Evolutionary conservation across 2,113 vertebrate genomes (phyloP).

Genomic region (Indicator indicator): DNA sequence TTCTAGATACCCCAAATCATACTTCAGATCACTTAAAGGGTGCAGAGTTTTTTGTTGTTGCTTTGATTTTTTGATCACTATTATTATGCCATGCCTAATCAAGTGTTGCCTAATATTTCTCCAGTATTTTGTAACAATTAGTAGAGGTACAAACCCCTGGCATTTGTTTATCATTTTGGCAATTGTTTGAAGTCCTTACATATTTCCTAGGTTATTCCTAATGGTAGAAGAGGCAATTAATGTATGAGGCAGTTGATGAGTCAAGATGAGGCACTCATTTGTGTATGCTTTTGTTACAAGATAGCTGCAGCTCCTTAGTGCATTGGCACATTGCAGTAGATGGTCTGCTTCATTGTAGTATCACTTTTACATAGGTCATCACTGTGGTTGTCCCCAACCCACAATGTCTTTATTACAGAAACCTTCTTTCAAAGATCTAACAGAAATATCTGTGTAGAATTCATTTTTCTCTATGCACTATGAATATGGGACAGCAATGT

Average conservation of each 20-base stretch:
- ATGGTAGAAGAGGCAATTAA: background rate
- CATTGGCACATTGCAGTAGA: background rate
- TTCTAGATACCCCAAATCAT: background rate
- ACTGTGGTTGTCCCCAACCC: background rate
- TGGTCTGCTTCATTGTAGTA: background rate
- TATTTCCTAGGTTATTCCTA: background rate
- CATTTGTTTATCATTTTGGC: background rate
- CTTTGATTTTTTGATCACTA: background rate
- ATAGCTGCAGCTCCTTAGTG: background rate
- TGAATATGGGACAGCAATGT: background rate
- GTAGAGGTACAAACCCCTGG: background rate
- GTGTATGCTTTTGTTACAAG: background rate
- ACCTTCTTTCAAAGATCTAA: background rate
- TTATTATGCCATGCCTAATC: background rate
- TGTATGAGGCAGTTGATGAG: background rate
- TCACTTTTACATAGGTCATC: background rate
- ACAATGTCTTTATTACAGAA: background rate
- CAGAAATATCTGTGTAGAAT: background rate
- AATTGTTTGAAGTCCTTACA: background rate
- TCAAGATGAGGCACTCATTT: background rate
- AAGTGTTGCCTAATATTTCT: background rate
- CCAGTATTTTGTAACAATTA: background rate
- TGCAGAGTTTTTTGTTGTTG: background rate
- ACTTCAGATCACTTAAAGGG: background rate
- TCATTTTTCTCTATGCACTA: background rate